These are phyloP conservation scores for Malachius bipustulatus DNA, from an alignment of 2,888 invertebrate species.

Conservation along the genomic window DNA sequence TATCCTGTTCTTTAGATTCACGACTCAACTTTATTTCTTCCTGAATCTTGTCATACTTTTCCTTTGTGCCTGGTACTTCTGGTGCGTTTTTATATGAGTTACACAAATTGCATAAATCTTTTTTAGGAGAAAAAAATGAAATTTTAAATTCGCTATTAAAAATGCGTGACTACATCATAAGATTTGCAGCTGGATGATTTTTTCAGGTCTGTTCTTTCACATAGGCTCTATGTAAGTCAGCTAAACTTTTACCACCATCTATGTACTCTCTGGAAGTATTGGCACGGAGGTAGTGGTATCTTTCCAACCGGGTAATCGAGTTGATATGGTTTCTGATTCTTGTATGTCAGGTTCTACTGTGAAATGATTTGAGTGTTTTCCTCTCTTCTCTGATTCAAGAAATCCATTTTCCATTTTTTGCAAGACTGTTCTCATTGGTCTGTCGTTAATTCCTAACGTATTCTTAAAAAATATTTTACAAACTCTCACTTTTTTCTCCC, in stretches of 20 bases:
- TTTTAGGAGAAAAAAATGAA: too few species aligned
- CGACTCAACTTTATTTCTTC: too few species aligned
- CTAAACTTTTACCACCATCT: conserved; percentile 21
- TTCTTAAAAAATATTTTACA: conserved; percentile 15
- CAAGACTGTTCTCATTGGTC: conserved; percentile 13
- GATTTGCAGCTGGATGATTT: too few species aligned
- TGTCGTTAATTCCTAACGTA: conserved; percentile 14
- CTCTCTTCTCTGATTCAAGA: conserved; percentile 20
- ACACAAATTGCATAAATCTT: too few species aligned
- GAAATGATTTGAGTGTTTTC: conserved; percentile 22
- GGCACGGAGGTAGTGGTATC: conserved; percentile 22
- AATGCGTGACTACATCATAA: too few species aligned
- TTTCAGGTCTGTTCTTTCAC: conserved; percentile 15
- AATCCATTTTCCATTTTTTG: conserved; percentile 15
- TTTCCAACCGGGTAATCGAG: conserved; percentile 22
- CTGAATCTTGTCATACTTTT: too few species aligned
- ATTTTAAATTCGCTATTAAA: too few species aligned
- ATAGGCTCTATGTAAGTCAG: conserved; percentile 21
- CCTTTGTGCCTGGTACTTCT: too few species aligned
- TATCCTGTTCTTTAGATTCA: too few species aligned
- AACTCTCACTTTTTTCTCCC: conserved; percentile 14
- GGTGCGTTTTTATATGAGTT: too few species aligned
- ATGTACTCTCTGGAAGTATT: conserved; percentile 21
- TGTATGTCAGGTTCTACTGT: conserved; percentile 18
- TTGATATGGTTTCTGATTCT: conserved; percentile 20